These are phyloP conservation scores for Tipula confusa DNA, from an alignment of 2,888 invertebrate species.

Conservation along the genomic window DNA sequence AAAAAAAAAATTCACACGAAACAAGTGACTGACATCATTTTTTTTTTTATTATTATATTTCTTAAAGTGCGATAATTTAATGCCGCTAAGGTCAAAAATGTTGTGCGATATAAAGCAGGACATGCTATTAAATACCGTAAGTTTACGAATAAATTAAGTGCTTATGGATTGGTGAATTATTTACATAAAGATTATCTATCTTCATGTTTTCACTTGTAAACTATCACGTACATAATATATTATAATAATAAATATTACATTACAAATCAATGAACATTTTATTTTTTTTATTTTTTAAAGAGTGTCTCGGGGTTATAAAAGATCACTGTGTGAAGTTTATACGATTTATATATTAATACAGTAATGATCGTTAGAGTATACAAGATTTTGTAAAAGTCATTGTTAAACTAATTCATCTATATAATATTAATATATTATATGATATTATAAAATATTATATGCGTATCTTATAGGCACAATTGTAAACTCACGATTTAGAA, in stretches of 20 bases:
- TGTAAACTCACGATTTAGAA: background rate
- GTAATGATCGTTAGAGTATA: background rate
- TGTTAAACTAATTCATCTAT: background rate
- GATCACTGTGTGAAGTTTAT: slow-evolving; percentile 25
- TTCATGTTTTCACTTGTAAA: background rate
- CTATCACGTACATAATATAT: background rate
- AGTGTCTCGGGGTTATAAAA: background rate
- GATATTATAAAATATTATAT: too few relatives aligned
- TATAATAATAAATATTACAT: background rate
- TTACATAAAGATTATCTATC: background rate
- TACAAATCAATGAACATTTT: background rate
- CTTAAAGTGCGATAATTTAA: background rate
- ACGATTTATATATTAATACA: background rate
- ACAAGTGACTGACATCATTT: slow-evolving; percentile 14
- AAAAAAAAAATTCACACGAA: background rate
- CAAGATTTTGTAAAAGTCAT: background rate
- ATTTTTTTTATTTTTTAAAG: background rate
- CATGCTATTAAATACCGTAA: background rate
- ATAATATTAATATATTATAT: too few relatives aligned
- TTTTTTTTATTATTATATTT: background rate
- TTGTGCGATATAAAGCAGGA: background rate
- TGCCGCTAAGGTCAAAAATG: background rate
- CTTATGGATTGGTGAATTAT: background rate
- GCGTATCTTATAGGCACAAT: background rate
- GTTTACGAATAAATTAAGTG: background rate